phyloP scores from a whole-genome alignment of 2,888 invertebrate species.

The Protula sp. region DNA sequence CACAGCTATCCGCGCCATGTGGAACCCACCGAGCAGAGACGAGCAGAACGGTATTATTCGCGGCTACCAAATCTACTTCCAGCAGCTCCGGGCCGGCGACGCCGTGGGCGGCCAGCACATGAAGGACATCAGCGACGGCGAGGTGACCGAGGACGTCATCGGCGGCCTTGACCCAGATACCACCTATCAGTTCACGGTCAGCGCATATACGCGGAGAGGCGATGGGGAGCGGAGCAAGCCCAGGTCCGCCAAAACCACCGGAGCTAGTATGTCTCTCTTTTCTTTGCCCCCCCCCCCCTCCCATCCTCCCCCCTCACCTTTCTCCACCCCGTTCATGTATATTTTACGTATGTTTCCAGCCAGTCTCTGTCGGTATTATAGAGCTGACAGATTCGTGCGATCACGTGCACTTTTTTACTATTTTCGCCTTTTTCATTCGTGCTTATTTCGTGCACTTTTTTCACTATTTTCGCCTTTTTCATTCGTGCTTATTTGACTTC shows the following conservation, averaged over 20 bases:
- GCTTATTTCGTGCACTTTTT: no score
- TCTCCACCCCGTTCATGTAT: no score
- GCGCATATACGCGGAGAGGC: slow-evolving; percentile 91
- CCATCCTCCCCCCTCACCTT: no score
- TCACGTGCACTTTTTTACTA: no score
- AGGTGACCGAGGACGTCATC: slow-evolving; percentile 59
- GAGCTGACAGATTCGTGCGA: no score
- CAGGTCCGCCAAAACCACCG: slow-evolving; percentile 72
- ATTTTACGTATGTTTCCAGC: background rate
- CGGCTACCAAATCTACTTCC: slow-evolving; percentile 84
- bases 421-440: no score
- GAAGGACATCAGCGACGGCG: background rate
- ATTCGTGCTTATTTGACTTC: no score
- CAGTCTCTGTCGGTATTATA: background rate
- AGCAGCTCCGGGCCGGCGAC: slow-evolving; percentile 7
- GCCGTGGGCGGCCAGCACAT: slow-evolving; percentile 24
- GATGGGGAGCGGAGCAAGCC: slow-evolving; percentile 83
- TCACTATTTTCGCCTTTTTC: no score
- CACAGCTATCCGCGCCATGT: slow-evolving; percentile 87
- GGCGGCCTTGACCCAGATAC: slow-evolving; percentile 92
- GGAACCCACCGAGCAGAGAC: slow-evolving; percentile 87
- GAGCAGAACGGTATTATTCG: slow-evolving; percentile 92
- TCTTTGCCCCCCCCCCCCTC: no score
- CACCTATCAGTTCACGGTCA: slow-evolving; percentile 79
- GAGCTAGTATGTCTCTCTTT: slow-evolving; percentile 27